These are phyloP conservation scores for Apeltes quadracus DNA, from an alignment of 2,113 vertebrate species.

Conservation along the genomic window DNA sequence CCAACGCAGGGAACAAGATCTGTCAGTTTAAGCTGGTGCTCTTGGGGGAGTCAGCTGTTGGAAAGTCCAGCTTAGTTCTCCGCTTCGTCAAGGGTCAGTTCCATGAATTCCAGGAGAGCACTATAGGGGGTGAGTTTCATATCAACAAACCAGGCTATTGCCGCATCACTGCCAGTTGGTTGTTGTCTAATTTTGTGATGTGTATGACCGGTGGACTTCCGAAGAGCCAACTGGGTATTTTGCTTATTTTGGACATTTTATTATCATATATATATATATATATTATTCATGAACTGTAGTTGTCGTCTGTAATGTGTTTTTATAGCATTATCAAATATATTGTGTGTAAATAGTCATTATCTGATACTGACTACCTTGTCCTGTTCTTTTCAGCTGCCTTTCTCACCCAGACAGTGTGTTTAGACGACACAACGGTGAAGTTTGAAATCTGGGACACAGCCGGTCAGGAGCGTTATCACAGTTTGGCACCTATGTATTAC, in stretches of 20 bases:
- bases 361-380: constrained; percentile 17
- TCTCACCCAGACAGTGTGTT: constrained; percentile 97
- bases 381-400: constrained; percentile 87
- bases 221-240: neutral
- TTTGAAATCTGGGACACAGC: constrained; percentile 99
- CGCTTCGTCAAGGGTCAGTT: constrained; percentile 83
- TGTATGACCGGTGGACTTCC: neutral
- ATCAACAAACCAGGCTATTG: neutral
- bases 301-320: neutral
- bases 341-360: constrained; percentile 1
- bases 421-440: constrained; percentile 98
- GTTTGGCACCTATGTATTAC: constrained; percentile 99
- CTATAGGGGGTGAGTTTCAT: constrained; percentile 78
- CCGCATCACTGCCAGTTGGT: constrained; percentile 1
- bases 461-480: constrained; percentile 98
- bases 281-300: neutral
- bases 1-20: constrained; percentile 80
- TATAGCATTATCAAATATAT: neutral
- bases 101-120: constrained; percentile 83
- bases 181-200: neutral
- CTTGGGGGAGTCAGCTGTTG: constrained; percentile 80
- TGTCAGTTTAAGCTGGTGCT: constrained; percentile 83
- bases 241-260: too few species aligned
- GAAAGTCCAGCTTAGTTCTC: constrained; percentile 82
- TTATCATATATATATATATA: neutral